Evolutionary conservation across 2,888 invertebrate genomes (phyloP).

Genomic region (Troglohyphantes excavatus): DNA sequence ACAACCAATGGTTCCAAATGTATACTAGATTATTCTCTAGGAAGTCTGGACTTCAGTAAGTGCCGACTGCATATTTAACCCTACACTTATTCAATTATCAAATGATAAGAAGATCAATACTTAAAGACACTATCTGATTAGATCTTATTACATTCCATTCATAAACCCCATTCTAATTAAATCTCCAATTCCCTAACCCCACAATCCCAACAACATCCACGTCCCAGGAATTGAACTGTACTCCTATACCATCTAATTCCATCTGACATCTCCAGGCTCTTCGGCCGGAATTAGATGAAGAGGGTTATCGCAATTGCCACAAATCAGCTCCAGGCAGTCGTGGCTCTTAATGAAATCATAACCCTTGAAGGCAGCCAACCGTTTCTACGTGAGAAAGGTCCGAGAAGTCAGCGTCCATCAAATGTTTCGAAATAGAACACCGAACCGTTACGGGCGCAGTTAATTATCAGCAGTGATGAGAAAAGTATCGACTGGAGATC

Average conservation of each 20-base stretch:
- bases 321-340: neutral
- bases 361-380: conserved; percentile 23
- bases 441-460: conserved; percentile 25
- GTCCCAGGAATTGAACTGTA: neutral
- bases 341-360: conserved; percentile 57
- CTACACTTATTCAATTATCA: no score
- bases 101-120: no score
- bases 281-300: neutral
- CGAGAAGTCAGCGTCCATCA: conserved; percentile 9
- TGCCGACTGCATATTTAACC: no score
- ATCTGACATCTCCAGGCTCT: no score
- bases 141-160: no score
- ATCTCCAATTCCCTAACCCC: neutral
- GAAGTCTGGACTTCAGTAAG: no score
- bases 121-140: no score
- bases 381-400: conserved; percentile 19
- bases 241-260: neutral
- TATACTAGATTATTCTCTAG: no score
- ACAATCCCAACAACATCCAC: neutral
- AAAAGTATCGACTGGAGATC: conserved; percentile 29
- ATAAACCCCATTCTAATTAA: neutral
- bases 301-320: neutral
- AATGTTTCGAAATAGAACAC: conserved; percentile 43
- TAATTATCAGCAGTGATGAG: conserved; percentile 38
- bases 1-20: no score